Base-by-base conservation (phyloP, 2,888 invertebrate species). In the Erebia palarica region DNA sequence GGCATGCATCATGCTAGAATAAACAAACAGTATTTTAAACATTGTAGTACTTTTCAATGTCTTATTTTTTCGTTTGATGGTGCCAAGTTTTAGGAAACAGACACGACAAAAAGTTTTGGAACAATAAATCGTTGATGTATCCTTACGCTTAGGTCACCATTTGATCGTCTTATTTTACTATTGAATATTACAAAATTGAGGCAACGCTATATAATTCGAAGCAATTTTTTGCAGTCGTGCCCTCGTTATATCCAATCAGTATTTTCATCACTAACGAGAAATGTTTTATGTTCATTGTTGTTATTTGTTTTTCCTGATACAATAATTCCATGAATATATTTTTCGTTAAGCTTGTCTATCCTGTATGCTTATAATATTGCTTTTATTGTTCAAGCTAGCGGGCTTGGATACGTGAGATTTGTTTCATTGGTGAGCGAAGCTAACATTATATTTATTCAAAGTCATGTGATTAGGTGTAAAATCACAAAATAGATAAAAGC, bases 181-280 rank as follows among this genome's bases (percentile, higher is more conserved):
- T 88, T 86, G 84, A 85, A 86, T 86, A 86, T 88, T 84, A 84
- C 79, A 82, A 77, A 78, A 79, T 77, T 77, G 74, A 77, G 76
- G 78, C 75, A 75, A 74, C 73, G 74, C 73, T 70, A 75, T 71
- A 76, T 66, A 65, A 74, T 75, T 74, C 75, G 76, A 77, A 77
- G 78, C 77, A 79, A 78, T 79, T 76, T 77, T 71, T 67, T 70
- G 58, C 59, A 71, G 53, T 72, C 70, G 61, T 69, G 70, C 55
- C 42, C 59, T 68, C 75, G 77, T 59, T 71, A 58, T 13, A 51
- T 1, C 44, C 69, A 73, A 73, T 73, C 73, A 69, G 63, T 69
- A 49, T 71, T 68, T 69, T 66, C 71, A 69, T 71, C 61, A 57
- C 69, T 68, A 67, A 67, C 58, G 67, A 67, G 58, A 47, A 58